Evolutionary conservation across 2,113 vertebrate species (phyloP).

Genomic region (Hymenochirus boettgeri): DNA sequence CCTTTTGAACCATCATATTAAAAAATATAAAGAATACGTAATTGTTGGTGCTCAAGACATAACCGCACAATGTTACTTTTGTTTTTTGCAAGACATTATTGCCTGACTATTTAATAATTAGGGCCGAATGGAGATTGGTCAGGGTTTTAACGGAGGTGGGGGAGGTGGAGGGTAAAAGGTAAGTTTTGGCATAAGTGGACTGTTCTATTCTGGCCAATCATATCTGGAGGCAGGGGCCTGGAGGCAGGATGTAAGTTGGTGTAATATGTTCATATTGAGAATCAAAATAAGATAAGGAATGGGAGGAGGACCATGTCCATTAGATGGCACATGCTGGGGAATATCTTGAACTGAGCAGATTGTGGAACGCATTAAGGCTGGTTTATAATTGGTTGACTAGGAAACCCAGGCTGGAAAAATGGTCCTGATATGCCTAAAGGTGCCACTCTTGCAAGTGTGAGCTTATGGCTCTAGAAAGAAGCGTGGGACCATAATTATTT

Average conservation of each 20-base stretch:
- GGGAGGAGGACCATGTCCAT: constrained; percentile 35
- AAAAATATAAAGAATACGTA: no score
- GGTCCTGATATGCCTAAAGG: constrained; percentile 6
- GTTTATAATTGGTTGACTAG: constrained; percentile 33
- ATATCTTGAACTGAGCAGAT: constrained; percentile 43
- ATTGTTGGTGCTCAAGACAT: no score
- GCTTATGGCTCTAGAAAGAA: background rate
- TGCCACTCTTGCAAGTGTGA: background rate
- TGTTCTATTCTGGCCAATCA: constrained; percentile 52
- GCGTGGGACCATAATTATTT: background rate
- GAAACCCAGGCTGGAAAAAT: constrained; percentile 30
- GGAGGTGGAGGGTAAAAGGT: constrained; percentile 44
- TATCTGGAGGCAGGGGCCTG: constrained; percentile 21
- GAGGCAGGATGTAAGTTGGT: constrained; percentile 38
- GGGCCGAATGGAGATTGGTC: constrained; percentile 40
- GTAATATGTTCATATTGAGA: constrained; percentile 46
- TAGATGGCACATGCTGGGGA: constrained; percentile 43
- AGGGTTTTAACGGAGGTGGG: constrained; percentile 14
- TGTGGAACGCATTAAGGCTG: constrained; percentile 45
- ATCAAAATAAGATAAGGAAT: constrained; percentile 51
- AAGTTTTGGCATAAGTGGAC: constrained; percentile 38
- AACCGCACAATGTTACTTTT: no score
- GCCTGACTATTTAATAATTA: no score
- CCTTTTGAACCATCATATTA: no score
- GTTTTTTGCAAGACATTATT: no score